Percentiles rank a stretch among this genome's conserved stretches.
phyloP scores from a whole-genome alignment of 2,888 invertebrate genomes.

The Brachyptera risi region DNA sequence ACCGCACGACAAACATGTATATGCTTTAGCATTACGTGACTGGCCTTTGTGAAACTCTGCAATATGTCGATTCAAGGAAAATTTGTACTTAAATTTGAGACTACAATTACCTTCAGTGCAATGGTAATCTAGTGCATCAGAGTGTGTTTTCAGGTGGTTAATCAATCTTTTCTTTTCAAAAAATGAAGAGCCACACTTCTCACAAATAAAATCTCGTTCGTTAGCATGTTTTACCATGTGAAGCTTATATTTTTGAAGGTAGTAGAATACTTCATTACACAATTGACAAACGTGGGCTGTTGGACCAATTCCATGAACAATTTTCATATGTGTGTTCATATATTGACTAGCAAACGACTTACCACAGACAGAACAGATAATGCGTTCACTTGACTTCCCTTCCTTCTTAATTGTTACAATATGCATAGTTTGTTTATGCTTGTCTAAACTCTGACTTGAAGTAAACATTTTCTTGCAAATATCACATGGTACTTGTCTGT shows the following conservation, averaged over 20 bases:
- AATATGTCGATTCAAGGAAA: background rate
- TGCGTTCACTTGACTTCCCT: background rate
- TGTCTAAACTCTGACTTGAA: background rate
- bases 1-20: background rate
- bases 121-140: background rate
- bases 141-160: background rate
- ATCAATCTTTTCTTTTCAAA: background rate
- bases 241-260: background rate
- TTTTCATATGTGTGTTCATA: background rate
- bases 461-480: background rate
- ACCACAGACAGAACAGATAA: background rate
- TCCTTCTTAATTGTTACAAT: no score
- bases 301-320: background rate
- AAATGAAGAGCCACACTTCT: background rate
- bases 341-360: background rate
- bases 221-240: background rate
- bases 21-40: background rate
- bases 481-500: background rate
- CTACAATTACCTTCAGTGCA: background rate
- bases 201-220: background rate
- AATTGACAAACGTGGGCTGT: background rate
- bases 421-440: background rate
- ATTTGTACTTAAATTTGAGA: background rate
- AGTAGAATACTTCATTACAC: background rate
- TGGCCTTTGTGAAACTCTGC: background rate